Conservation (phyloP, 2,113 vertebrate genomes). For the Myodes glareolus region DNA sequence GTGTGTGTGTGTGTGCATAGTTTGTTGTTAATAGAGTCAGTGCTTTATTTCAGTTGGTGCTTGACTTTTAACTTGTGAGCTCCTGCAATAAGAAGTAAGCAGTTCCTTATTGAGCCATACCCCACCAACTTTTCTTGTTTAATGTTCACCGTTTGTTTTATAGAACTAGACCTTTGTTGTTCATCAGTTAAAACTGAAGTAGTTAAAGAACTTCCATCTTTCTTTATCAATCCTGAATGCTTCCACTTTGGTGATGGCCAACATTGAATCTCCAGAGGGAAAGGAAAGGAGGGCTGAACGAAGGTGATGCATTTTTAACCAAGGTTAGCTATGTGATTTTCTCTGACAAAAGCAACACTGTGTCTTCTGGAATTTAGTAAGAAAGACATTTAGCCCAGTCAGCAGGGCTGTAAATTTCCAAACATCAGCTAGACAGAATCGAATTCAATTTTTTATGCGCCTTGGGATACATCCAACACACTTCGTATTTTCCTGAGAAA, state of each 20-base stretch:
- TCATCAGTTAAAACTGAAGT: not conserved
- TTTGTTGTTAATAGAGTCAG: not conserved
- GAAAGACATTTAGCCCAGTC: conserved; percentile 82
- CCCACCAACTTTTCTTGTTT: not conserved
- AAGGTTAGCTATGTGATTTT: conserved; percentile 76
- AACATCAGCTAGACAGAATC: conserved; percentile 81
- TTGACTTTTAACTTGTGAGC: not conserved
- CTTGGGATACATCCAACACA: conserved; percentile 80
- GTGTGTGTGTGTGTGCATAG: no score
- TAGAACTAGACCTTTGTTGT: not conserved
- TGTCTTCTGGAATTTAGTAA: conserved; percentile 80
- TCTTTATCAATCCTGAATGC: not conserved
- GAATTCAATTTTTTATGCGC: conserved; percentile 84
- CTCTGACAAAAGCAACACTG: conserved; percentile 72
- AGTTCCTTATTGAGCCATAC: not conserved
- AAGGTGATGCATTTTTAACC: conserved; percentile 66
- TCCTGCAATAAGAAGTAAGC: not conserved
- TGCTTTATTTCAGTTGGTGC: not conserved
- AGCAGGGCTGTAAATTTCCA: conserved; percentile 84
- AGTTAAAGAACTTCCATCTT: not conserved
- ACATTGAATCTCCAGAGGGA: conserved; percentile 50
- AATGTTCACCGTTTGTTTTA: not conserved
- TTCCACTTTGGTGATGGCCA: conserved; percentile 47
- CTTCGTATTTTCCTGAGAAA: conserved; percentile 84
- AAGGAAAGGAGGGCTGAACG: not conserved